These are phyloP conservation scores for Acrossocheilus fasciatus DNA, from an alignment of 2,797 vertebrate species.

Conservation along the genomic window DNA sequence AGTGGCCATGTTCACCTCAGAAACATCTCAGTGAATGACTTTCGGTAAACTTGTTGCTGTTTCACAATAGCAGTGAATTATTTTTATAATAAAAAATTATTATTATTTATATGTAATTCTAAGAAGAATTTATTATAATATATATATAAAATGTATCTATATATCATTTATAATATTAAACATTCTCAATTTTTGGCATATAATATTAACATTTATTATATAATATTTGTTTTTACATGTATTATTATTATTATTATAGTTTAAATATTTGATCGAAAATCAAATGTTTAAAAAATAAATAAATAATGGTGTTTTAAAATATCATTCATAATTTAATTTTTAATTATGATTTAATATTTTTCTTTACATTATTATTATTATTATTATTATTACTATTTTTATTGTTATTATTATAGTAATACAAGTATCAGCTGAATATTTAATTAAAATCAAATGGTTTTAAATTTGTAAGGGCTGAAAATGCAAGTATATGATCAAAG, in stretches of 20 bases:
- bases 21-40: slow-evolving; percentile 6
- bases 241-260: slow-evolving; percentile 2
- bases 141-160: not conserved
- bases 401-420: not conserved
- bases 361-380: not conserved
- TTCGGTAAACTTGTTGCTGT: not conserved
- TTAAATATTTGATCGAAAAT: not conserved
- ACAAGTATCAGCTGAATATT: not conserved
- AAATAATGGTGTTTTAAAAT: not conserved
- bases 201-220: not conserved
- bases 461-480: not conserved
- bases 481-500: not conserved
- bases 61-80: not conserved
- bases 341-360: not conserved
- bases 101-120: not conserved
- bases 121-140: not conserved
- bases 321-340: not conserved
- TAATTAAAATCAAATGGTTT: not conserved
- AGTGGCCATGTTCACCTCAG: slow-evolving; percentile 58
- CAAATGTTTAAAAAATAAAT: not conserved
- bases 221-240: not conserved
- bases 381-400: not conserved
- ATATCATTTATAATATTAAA: not conserved
- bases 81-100: not conserved
- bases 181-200: not conserved